phyloP scores from a whole-genome alignment of 2,888 invertebrate species.

The Temnothorax rugatulus region DNA sequence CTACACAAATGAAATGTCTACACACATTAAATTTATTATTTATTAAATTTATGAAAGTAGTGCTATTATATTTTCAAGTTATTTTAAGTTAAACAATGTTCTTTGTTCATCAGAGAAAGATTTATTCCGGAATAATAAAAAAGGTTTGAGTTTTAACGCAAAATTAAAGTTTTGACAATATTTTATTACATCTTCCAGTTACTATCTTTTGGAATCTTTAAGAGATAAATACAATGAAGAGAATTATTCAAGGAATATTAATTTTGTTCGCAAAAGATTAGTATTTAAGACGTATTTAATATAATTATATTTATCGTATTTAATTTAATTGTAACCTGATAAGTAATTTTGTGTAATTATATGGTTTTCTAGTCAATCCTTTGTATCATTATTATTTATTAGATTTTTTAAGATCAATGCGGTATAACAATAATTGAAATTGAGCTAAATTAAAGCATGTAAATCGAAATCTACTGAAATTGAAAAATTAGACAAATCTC shows the following conservation, averaged over 20 bases:
- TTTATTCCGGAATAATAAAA: neutral
- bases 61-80: neutral
- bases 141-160: neutral
- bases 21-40: neutral
- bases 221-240: neutral
- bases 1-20: neutral
- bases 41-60: slow-evolving; percentile 6
- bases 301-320: neutral
- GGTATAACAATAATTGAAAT: neutral
- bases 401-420: neutral
- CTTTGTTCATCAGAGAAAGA: neutral
- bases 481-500: neutral
- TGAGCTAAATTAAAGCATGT: neutral
- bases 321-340: neutral
- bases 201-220: neutral
- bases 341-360: neutral
- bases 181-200: neutral
- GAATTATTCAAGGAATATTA: neutral
- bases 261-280: neutral
- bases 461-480: neutral
- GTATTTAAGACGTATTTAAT: neutral
- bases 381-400: neutral
- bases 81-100: neutral
- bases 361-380: neutral
- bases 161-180: slow-evolving; percentile 9